Evolutionary conservation across 2,797 vertebrate genomes (phyloP), one percentile per base, ranked within the genome.

Genomic region (Anguilla anguilla): DNA sequence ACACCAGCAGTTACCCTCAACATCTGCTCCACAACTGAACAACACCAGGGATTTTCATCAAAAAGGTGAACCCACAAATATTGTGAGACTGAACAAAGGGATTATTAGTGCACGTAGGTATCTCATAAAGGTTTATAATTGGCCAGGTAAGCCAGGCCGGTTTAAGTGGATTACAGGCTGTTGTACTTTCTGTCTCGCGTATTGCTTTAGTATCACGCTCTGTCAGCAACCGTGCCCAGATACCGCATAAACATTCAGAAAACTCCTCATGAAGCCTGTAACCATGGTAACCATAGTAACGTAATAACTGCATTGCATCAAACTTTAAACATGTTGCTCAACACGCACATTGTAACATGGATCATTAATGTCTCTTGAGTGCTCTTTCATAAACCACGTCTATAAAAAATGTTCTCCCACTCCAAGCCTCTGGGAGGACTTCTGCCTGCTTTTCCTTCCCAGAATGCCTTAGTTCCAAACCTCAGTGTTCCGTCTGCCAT

Each of bases 381-480:
- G 74, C 51, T 69, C 74, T 87, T 86, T 74, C 85, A 4, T 86
- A 84, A 87, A 83, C 69, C 69, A 82, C 83, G 85, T 53, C 88
- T 67, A 7, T 88, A 74, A 72, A 86, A 53, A 43, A 43, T 31
- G 31, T 35, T 74, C 74, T 89, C 85, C 87, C 87, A 88, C 81
- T 84, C 81, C 0, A 88, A n/a, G 74, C 64, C 74, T 74, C 87
- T 86, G 86, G 86, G 55, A 84, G 83, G 85, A 28, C 85, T 69
- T 55, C 84, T 51, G 39, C 31, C 49, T 19, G 28, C 28, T 57
- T 79, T 22, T 6, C 39, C 74, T 81, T 79, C 74, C n/a, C 57
- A 2, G 7, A 46, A 43, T 43, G 31, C 69, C 81, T 49, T 39
- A 72, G 83, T 91, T 88, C 89, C 88, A 90, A 87, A 88, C 69